phyloP scores from a whole-genome alignment of 2,888 invertebrate genomes.

The Sphinx pinastri region DNA sequence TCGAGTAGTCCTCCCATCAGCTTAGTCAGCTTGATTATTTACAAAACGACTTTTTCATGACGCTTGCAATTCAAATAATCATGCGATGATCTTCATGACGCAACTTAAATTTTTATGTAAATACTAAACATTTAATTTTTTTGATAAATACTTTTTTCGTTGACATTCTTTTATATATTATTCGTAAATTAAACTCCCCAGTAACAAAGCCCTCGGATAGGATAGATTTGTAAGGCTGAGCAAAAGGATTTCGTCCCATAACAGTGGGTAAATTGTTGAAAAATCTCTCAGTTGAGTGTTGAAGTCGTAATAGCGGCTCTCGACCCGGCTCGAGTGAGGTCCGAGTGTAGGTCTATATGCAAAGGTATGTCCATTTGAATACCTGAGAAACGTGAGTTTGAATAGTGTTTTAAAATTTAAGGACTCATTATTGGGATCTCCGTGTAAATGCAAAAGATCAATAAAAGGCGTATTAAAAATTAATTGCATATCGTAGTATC shows the following conservation, averaged over 20 bases:
- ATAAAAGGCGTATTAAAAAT: neutral
- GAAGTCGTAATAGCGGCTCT: constrained; percentile 62
- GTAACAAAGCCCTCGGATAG: constrained; percentile 46
- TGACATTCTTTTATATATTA: constrained; percentile 38
- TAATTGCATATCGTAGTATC: no score
- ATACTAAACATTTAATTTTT: no score
- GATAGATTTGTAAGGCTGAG: constrained; percentile 50
- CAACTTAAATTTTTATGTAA: no score
- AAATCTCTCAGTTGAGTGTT: constrained; percentile 40
- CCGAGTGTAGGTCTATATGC: neutral
- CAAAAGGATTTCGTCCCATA: constrained; percentile 50
- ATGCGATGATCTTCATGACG: no score
- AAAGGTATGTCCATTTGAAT: neutral
- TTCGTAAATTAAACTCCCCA: constrained; percentile 37
- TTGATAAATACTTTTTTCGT: neutral
- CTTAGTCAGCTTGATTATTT: no score
- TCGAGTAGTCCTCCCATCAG: no score
- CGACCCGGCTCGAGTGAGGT: constrained; percentile 49
- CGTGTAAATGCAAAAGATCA: neutral
- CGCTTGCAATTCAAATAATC: no score
- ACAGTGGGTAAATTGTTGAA: constrained; percentile 55
- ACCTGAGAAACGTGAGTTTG: neutral
- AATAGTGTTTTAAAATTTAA: neutral
- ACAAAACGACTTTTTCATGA: no score
- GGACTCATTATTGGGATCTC: neutral